phyloP scores from a whole-genome alignment of 2,888 invertebrate genomes.

The Cataglyphis cursor region DNA sequence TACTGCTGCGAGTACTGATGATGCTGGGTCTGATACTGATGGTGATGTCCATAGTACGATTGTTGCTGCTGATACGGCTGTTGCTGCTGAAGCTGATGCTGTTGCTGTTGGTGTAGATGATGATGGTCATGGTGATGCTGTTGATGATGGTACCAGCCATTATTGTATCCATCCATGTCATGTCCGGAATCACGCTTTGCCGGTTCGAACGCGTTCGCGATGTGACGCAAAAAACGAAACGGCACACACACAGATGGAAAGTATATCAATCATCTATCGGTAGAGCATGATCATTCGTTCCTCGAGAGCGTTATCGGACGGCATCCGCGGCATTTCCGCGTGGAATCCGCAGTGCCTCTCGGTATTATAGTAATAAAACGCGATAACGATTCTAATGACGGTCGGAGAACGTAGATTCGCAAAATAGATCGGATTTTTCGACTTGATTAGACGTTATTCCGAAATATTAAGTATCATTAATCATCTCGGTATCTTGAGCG shows the following conservation, averaged over 20 bases:
- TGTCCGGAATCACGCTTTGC: conserved; percentile 65
- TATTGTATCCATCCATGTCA: conserved; percentile 76
- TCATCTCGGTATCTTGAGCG: conserved; percentile 25
- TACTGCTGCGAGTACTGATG: conserved; percentile 83
- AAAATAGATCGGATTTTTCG: conserved; percentile 38
- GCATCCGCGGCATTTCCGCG: conserved; percentile 65
- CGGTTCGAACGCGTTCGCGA: conserved; percentile 62
- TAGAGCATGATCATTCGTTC: conserved; percentile 62
- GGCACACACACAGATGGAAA: conserved; percentile 67
- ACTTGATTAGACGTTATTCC: conserved; percentile 19
- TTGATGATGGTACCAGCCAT: conserved; percentile 73
- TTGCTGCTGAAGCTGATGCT: conserved; percentile 77
- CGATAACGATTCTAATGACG: conserved; percentile 63
- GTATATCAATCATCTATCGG: conserved; percentile 79
- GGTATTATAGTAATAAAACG: conserved; percentile 49
- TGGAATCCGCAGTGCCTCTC: conserved; percentile 58
- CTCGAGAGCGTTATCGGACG: conserved; percentile 58
- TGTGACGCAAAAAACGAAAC: conserved; percentile 63
- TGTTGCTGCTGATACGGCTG: conserved; percentile 69
- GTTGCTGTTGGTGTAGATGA: conserved; percentile 80
- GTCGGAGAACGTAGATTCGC: conserved; percentile 27
- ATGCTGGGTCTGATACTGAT: conserved; percentile 78
- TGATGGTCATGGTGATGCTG: conserved; percentile 75
- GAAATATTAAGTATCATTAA: conserved; percentile 42
- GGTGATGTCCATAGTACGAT: conserved; percentile 67